These are phyloP conservation scores for Hirudo medicinalis DNA, from an alignment of 1,140 invertebrate genomes.

Conservation along the genomic window DNA sequence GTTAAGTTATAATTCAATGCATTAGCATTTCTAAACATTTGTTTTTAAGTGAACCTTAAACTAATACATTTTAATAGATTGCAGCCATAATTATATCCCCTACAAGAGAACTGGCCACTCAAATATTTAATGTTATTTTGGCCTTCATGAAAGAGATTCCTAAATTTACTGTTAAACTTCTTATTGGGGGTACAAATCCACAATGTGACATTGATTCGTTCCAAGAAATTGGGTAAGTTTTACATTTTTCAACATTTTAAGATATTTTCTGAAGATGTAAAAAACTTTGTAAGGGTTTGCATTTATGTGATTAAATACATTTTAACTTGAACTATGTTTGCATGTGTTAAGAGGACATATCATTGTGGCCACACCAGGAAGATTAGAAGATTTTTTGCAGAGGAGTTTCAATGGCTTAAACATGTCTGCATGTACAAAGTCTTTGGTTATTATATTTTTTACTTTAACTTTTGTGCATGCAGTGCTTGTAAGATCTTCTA, in stretches of 20 bases:
- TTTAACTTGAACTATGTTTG: background rate
- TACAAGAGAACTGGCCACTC: conserved; percentile 76
- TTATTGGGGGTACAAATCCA: conserved; percentile 66
- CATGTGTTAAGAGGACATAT: conserved; percentile 53
- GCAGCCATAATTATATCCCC: conserved; percentile 80
- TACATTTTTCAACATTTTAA: background rate
- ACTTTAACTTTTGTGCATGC: background rate
- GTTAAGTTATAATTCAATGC: background rate
- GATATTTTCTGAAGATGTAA: background rate
- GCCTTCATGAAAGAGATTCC: conserved; percentile 47
- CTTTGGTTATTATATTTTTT: conserved; percentile 46
- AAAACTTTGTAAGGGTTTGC: background rate
- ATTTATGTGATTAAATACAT: background rate
- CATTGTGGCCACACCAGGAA: conserved; percentile 76
- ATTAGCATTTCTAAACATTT: too few species aligned
- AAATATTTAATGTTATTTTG: conserved; percentile 64
- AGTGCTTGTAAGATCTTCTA: too few species aligned
- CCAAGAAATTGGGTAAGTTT: conserved; percentile 48
- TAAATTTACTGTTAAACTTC: conserved; percentile 43
- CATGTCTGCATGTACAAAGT: conserved; percentile 54
- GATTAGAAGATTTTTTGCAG: conserved; percentile 73
- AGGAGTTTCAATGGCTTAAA: conserved; percentile 47
- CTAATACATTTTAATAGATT: conserved; percentile 39
- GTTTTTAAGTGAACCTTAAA: too few species aligned
- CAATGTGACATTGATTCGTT: conserved; percentile 57